These are phyloP conservation scores for Pterocles burchelli DNA, from an alignment of 2,113 vertebrate genomes.

Conservation along the genomic window DNA sequence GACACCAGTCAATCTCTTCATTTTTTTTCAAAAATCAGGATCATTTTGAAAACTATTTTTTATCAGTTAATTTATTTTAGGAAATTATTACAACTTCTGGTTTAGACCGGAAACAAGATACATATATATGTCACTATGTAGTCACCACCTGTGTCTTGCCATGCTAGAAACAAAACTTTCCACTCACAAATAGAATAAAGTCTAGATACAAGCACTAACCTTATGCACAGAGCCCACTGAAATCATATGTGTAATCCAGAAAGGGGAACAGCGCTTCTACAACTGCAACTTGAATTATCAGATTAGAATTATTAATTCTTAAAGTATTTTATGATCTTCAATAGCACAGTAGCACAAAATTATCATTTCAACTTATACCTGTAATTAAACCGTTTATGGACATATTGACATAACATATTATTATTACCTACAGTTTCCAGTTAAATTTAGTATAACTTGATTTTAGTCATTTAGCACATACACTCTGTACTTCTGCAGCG, in stretches of 20 bases:
- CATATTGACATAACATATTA: background rate
- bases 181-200: background rate
- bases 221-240: background rate
- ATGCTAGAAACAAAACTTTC: background rate
- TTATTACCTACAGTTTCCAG: background rate
- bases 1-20: background rate
- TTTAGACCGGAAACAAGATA: background rate
- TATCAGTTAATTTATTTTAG: background rate
- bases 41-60: background rate
- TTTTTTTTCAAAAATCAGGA: background rate
- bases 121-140: background rate
- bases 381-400: background rate
- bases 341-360: background rate
- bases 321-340: background rate
- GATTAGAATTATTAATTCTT: background rate
- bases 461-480: background rate
- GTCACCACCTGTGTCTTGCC: background rate
- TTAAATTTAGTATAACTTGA: background rate
- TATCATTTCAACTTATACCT: background rate
- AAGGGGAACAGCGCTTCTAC: accelerated
- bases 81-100: background rate
- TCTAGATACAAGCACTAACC: background rate
- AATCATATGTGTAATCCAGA: background rate
- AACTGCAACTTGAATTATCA: background rate
- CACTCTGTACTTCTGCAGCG: accelerated